Evolutionary conservation across 2,113 vertebrate genomes (phyloP).

Genomic region (Alosa alosa): DNA sequence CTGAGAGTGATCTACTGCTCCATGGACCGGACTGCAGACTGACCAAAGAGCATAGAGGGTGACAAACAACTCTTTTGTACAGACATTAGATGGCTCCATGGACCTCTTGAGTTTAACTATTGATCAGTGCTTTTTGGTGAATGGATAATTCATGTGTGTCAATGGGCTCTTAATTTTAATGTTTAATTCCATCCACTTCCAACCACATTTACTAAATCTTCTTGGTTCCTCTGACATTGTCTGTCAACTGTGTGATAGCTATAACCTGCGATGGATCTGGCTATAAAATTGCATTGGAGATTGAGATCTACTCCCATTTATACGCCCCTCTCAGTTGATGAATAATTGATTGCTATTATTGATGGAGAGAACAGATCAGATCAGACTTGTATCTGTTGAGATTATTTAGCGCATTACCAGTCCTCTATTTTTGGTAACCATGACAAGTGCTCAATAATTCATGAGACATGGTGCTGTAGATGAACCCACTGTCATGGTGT

Average conservation of each 20-base stretch:
- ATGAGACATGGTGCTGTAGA: constrained; percentile 46
- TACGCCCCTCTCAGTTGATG: background rate
- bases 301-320: background rate
- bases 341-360: background rate
- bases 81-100: no score
- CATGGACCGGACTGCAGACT: background rate
- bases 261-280: background rate
- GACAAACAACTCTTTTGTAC: background rate
- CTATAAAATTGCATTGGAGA: background rate
- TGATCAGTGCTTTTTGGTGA: background rate
- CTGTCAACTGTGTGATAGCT: background rate
- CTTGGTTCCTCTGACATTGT: background rate
- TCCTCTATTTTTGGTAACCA: constrained; percentile 40
- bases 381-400: background rate
- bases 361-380: background rate
- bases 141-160: background rate
- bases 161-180: background rate
- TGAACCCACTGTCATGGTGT: constrained; percentile 29
- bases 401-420: constrained; percentile 39
- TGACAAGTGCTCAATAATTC: constrained; percentile 48
- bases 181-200: background rate
- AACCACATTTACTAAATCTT: background rate
- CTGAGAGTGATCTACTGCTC: background rate
- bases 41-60: background rate
- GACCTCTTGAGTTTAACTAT: background rate